These are phyloP conservation scores for Acestrorhynchus altus DNA, from an alignment of 2,797 vertebrate species.

Conservation along the genomic window DNA sequence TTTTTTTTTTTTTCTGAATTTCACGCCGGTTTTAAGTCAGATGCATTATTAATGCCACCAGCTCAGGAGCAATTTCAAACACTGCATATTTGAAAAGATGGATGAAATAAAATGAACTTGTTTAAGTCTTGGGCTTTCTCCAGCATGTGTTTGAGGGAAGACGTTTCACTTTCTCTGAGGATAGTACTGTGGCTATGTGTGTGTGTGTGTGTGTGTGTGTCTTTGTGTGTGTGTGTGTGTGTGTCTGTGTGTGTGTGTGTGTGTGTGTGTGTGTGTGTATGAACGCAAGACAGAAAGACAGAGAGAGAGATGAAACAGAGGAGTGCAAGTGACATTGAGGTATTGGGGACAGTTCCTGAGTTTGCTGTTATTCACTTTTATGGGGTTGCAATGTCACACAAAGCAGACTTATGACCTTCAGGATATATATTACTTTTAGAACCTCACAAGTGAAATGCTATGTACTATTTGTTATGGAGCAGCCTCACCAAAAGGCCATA, in stretches of 20 bases:
- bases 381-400: constrained; percentile 22
- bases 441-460: neutral
- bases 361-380: constrained; percentile 38
- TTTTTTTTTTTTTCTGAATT: constrained; percentile 44
- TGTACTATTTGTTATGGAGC: neutral
- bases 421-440: constrained; percentile 14
- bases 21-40: constrained; percentile 50
- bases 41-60: constrained; percentile 60
- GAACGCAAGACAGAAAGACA: constrained; percentile 18
- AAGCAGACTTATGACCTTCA: constrained; percentile 9
- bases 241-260: neutral
- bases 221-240: neutral
- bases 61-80: constrained; percentile 55
- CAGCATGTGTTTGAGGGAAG: constrained; percentile 40
- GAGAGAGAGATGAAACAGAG: constrained; percentile 28
- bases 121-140: constrained; percentile 36
- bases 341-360: constrained; percentile 42
- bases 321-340: constrained; percentile 41
- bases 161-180: constrained; percentile 39
- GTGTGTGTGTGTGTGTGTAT: constrained; percentile 33
- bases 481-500: neutral
- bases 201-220: constrained; percentile 15
- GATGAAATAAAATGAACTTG: constrained; percentile 57
- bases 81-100: constrained; percentile 57
- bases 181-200: constrained; percentile 20